A percentile compares a stretch with the other conserved stretches of the same genome.
Evolutionary conservation across 2,797 vertebrate species (phyloP).

Genomic region (Erithacus rubecula): DNA sequence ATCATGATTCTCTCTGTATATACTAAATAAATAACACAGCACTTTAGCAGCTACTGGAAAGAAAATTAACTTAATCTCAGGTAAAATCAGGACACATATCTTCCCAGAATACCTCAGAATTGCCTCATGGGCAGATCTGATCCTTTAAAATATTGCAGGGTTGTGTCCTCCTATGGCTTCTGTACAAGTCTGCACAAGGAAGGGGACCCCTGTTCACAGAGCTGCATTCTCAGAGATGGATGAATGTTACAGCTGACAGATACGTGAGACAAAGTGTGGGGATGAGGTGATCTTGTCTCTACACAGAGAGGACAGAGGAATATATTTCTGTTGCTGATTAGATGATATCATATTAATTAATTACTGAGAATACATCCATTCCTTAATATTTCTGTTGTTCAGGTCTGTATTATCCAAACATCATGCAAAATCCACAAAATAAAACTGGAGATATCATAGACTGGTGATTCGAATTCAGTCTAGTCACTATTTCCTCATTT

Average conservation of each 20-base stretch:
- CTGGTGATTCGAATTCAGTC: not conserved
- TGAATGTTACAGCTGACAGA: not conserved
- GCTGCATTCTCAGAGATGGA: not conserved
- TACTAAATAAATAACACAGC: not conserved
- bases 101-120: not conserved
- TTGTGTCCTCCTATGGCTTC: not conserved
- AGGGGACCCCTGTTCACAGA: not conserved
- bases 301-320: not conserved
- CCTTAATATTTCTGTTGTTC: not conserved
- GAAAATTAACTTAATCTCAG: not conserved
- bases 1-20: not conserved
- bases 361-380: not conserved
- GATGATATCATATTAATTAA: not conserved
- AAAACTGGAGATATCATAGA: not conserved
- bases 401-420: not conserved
- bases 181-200: not conserved
- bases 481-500: not conserved
- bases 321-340: not conserved
- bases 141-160: not conserved
- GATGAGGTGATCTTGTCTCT: not conserved
- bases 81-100: not conserved
- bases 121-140: not conserved
- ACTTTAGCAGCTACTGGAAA: not conserved
- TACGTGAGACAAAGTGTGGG: not conserved
- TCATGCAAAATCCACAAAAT: not conserved